Evolutionary conservation across 2,888 invertebrate genomes (phyloP).

Genomic region (Hypomecis atomaria): DNA sequence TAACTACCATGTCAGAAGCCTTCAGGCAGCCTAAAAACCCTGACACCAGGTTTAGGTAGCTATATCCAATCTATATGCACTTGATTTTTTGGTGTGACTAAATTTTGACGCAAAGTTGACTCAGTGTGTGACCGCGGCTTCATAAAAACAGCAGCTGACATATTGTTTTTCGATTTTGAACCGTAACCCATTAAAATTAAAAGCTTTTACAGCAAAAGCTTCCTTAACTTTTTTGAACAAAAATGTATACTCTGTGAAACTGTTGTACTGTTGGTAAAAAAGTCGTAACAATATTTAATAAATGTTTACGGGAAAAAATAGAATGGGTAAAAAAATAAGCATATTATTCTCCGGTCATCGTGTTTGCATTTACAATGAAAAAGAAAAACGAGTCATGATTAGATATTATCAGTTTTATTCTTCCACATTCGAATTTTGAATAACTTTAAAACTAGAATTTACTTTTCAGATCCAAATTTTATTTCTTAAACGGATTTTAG

Average conservation of each 20-base stretch:
- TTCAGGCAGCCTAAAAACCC: no score
- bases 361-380: no score
- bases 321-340: no score
- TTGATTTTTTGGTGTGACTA: no score
- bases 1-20: no score
- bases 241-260: conserved; percentile 27
- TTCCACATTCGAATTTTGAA: not conserved
- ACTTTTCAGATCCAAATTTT: not conserved
- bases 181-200: not conserved
- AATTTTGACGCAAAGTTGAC: no score
- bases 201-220: not conserved
- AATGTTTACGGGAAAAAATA: no score
- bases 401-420: not conserved
- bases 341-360: no score
- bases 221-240: conserved; percentile 20
- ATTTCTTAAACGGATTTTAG: not conserved
- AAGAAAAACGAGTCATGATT: not conserved
- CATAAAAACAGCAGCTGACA: conserved; percentile 1
- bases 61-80: no score
- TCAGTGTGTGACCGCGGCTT: no score
- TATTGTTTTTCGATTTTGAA: conserved; percentile 1
- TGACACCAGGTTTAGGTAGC: no score
- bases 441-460: not conserved
- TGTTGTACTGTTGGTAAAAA: conserved; percentile 23
- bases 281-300: no score